Evolutionary conservation across 64 coral and sea anemone species (phyloP).

Genomic region (Cladopsammia gracilis): DNA sequence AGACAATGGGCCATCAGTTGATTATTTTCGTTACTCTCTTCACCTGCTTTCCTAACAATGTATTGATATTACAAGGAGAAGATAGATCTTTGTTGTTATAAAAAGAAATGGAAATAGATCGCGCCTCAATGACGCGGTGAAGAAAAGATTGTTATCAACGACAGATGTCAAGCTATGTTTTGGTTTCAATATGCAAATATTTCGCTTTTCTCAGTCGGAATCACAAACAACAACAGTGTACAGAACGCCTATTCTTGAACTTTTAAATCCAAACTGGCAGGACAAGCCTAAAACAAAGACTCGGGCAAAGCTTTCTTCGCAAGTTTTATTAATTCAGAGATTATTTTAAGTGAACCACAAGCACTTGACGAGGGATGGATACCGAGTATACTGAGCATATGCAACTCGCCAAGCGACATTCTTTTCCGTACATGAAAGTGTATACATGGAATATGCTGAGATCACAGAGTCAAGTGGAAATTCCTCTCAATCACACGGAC

Average conservation of each 20-base stretch:
- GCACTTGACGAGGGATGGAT: neutral
- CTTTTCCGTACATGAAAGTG: constrained; percentile 84
- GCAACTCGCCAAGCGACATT: constrained; percentile 80
- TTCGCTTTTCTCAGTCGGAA: neutral
- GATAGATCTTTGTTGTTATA: neutral
- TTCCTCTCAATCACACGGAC: constrained; percentile 37
- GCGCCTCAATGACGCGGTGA: neutral
- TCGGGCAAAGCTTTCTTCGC: neutral
- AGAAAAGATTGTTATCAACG: constrained; percentile 45
- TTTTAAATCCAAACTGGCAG: neutral
- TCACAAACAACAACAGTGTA: neutral
- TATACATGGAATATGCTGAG: constrained; percentile 84
- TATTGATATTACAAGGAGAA: neutral
- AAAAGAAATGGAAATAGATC: neutral
- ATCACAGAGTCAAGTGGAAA: constrained; percentile 57
- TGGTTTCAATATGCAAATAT: constrained; percentile 55
- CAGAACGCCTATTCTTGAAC: neutral
- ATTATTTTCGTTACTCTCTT: neutral
- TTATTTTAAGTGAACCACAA: neutral
- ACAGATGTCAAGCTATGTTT: constrained; percentile 50
- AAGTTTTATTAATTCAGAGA: neutral
- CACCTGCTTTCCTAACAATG: neutral
- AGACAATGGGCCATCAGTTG: too few species aligned
- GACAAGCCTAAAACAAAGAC: neutral
- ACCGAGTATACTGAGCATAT: neutral